Evolutionary conservation across 2,888 invertebrate species (phyloP).

Genomic region (Hirudinaria manillensis): DNA sequence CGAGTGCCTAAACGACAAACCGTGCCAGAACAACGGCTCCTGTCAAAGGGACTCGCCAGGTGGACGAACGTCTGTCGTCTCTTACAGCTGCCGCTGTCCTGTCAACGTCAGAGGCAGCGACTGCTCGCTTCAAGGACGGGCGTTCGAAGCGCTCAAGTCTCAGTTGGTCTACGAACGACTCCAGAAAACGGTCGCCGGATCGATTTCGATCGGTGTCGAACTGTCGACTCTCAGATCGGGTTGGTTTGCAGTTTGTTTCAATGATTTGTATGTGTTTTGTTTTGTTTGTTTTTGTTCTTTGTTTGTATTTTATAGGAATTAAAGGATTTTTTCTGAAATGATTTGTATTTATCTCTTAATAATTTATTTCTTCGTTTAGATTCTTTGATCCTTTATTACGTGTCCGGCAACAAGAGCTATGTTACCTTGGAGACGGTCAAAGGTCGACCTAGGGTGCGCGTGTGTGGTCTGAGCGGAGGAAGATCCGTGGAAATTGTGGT

Average conservation of each 20-base stretch:
- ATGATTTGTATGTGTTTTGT: too few relatives aligned
- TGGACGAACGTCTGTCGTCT: conserved; percentile 59
- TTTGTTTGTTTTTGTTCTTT: too few relatives aligned
- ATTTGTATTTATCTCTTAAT: too few relatives aligned
- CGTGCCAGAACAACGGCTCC: conserved; percentile 45
- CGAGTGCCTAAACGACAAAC: conserved; percentile 33
- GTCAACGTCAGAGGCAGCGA: conserved; percentile 79
- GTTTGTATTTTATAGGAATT: too few relatives aligned
- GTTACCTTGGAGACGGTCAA: conserved; percentile 80
- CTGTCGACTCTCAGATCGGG: conserved; percentile 79
- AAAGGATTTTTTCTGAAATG: too few relatives aligned
- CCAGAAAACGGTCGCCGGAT: conserved; percentile 76
- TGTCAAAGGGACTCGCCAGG: conserved; percentile 40
- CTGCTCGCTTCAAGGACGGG: conserved; percentile 82
- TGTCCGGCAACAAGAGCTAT: conserved; percentile 65
- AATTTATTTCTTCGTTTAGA: too few relatives aligned
- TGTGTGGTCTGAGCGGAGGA: conserved; percentile 73
- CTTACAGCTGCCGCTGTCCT: conserved; percentile 69
- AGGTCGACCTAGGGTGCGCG: conserved; percentile 67
- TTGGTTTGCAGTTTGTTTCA: conserved; percentile 66
- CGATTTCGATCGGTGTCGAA: conserved; percentile 74
- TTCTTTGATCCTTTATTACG: conserved; percentile 78
- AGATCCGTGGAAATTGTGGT: conserved; percentile 68
- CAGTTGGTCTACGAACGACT: conserved; percentile 1
- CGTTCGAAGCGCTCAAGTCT: conserved; percentile 72